These are phyloP conservation scores for Osmoderma eremita DNA, from an alignment of 2,888 invertebrate genomes.

Conservation along the genomic window DNA sequence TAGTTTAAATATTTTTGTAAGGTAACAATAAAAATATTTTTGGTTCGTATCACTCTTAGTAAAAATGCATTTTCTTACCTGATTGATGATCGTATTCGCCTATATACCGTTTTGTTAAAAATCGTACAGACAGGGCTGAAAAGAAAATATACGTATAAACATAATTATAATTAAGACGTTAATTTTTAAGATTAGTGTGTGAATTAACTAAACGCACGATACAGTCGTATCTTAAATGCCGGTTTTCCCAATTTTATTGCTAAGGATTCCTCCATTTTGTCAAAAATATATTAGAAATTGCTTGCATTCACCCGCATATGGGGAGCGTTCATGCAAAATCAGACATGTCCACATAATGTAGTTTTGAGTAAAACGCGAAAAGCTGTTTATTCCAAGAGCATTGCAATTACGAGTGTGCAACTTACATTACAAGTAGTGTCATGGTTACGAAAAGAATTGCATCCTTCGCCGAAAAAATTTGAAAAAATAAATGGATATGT, in stretches of 20 bases:
- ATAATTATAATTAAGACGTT: not conserved
- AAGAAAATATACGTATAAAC: slow-evolving; percentile 45
- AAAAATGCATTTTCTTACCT: slow-evolving; percentile 69
- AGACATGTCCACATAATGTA: too few species aligned
- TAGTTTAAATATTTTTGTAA: slow-evolving; percentile 20
- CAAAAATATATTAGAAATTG: too few species aligned
- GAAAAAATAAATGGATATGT: too few species aligned
- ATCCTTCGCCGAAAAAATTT: too few species aligned
- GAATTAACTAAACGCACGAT: not conserved
- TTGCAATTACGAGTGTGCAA: too few species aligned
- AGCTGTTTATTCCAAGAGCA: too few species aligned
- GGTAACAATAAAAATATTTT: slow-evolving; percentile 25
- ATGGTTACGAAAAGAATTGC: too few species aligned
- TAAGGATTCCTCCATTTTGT: not conserved
- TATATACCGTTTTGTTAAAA: slow-evolving; percentile 92
- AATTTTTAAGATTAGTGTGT: slow-evolving; percentile 7
- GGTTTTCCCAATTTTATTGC: not conserved
- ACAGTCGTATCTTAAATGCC: not conserved
- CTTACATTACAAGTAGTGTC: too few species aligned
- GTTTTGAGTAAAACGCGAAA: too few species aligned
- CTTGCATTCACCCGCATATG: too few species aligned
- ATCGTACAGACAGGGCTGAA: slow-evolving; percentile 75
- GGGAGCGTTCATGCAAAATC: too few species aligned
- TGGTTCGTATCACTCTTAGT: slow-evolving; percentile 1
- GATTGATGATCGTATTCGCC: slow-evolving; percentile 95